Conservation (phyloP, 92 coral and sea anemone species). For the Palythoa heliodiscus region DNA sequence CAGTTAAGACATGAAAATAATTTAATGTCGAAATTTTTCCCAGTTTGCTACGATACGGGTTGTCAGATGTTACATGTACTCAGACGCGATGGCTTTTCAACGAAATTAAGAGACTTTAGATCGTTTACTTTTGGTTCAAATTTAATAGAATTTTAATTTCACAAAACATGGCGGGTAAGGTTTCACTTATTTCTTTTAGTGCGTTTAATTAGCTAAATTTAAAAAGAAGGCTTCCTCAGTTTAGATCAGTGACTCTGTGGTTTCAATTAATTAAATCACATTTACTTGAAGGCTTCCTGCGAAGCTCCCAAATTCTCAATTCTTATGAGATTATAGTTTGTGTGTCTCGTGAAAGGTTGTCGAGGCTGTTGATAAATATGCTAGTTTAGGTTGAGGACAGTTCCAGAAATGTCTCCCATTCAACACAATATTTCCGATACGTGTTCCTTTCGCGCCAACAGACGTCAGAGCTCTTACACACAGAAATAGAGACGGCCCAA, state of each 20-base stretch:
- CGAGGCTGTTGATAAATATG: slow-evolving; percentile 20
- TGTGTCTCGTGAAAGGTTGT: slow-evolving; percentile 13
- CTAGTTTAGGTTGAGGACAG: neutral
- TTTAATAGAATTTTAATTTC: slow-evolving; percentile 91
- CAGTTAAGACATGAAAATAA: neutral
- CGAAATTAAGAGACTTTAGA: slow-evolving; percentile 54
- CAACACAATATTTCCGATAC: slow-evolving; percentile 40
- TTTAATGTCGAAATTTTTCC: neutral
- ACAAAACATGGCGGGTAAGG: slow-evolving; percentile 48
- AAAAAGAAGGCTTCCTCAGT: slow-evolving; percentile 32
- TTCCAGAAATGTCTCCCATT: slow-evolving; percentile 27
- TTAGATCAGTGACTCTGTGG: slow-evolving; percentile 48
- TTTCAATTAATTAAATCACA: slow-evolving; percentile 43
- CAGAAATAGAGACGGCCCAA: slow-evolving; percentile 26
- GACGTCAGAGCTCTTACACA: slow-evolving; percentile 28
- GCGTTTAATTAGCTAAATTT: slow-evolving; percentile 71
- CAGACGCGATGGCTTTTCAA: slow-evolving; percentile 45
- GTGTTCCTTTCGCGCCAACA: neutral
- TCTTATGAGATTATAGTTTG: slow-evolving; percentile 36
- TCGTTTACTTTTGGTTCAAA: slow-evolving; percentile 66
- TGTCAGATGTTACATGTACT: slow-evolving; percentile 21
- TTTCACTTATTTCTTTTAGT: slow-evolving; percentile 53
- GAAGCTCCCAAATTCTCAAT: slow-evolving; percentile 3
- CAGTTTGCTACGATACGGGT: slow-evolving; percentile 22
- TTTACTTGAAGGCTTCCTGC: slow-evolving; percentile 38